Conservation (phyloP, 2,888 invertebrate genomes). For the Achlya flavicornis region DNA sequence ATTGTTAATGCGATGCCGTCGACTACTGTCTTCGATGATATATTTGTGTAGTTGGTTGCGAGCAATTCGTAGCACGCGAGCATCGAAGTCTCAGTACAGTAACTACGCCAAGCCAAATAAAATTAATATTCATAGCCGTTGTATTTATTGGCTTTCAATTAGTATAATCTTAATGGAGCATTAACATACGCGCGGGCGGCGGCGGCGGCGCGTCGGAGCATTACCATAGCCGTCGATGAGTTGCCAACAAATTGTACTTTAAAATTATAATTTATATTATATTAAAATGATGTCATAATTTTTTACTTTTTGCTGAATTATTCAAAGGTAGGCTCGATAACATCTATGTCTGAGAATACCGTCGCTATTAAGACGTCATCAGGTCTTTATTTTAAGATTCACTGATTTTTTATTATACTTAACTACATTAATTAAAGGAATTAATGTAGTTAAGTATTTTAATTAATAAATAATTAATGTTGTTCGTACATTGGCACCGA, state of each 20-base stretch:
- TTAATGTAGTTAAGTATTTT: too few relatives aligned
- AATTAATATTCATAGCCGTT: conserved; percentile 84
- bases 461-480: too few relatives aligned
- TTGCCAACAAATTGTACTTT: conserved; percentile 47
- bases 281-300: not conserved
- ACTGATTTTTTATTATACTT: too few relatives aligned
- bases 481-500: too few relatives aligned
- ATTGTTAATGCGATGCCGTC: not conserved
- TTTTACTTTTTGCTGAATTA: conserved; percentile 10
- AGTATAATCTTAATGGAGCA: conserved; percentile 84
- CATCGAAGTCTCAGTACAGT: conserved; percentile 50
- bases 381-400: not conserved
- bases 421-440: too few relatives aligned
- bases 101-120: conserved; percentile 75
- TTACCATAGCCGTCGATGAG: conserved; percentile 61
- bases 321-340: conserved; percentile 4
- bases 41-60: conserved; percentile 18
- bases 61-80: conserved; percentile 66
- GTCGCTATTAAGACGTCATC: not conserved
- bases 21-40: conserved; percentile 3
- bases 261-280: not conserved
- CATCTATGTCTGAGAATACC: not conserved
- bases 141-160: conserved; percentile 85
- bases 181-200: conserved; percentile 80
- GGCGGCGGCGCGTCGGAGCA: conserved; percentile 53